phyloP scores from a whole-genome alignment of 2,888 invertebrate genomes.

The Cheilosia variabilis region DNA sequence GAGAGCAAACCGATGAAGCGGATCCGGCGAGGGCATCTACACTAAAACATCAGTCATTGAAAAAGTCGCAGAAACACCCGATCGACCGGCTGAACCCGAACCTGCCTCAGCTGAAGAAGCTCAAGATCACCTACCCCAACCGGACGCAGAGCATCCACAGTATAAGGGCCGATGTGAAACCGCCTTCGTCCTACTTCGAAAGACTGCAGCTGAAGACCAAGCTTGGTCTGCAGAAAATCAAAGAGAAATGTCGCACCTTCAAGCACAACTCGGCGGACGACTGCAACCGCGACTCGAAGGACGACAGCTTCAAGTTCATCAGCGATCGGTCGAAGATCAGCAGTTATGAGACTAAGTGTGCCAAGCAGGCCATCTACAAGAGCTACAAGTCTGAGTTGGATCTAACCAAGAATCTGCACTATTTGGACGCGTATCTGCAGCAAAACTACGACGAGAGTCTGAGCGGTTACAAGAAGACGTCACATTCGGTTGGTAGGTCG shows the following conservation, averaged over 20 bases:
- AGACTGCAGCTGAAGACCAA: conserved; percentile 82
- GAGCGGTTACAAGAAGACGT: conserved; percentile 78
- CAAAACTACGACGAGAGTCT: conserved; percentile 82
- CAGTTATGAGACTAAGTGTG: conserved; percentile 81
- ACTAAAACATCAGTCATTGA: conserved; percentile 80
- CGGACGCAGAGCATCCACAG: conserved; percentile 81
- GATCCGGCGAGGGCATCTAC: conserved; percentile 72
- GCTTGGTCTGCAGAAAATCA: conserved; percentile 81
- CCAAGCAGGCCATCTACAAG: conserved; percentile 81
- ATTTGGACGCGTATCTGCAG: conserved; percentile 83
- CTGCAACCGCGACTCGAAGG: conserved; percentile 80
- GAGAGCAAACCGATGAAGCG: conserved; percentile 44
- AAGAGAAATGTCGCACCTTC: conserved; percentile 82
- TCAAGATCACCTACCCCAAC: conserved; percentile 83
- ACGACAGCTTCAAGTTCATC: conserved; percentile 82
- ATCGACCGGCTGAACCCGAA: conserved; percentile 64
- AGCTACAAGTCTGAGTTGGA: conserved; percentile 84
- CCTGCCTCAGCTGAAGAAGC: conserved; percentile 79
- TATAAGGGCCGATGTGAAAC: conserved; percentile 76
- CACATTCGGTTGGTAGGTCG: conserved; percentile 81
- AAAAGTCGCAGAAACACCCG: conserved; percentile 77
- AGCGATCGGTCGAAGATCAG: conserved; percentile 81
- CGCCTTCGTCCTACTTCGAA: conserved; percentile 80
- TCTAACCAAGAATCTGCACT: conserved; percentile 83
- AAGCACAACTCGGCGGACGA: conserved; percentile 77